A percentile compares a stretch with the other conserved stretches of the same genome.
Evolutionary conservation across 2,888 invertebrate species (phyloP).

Genomic region (Euclidia mi): DNA sequence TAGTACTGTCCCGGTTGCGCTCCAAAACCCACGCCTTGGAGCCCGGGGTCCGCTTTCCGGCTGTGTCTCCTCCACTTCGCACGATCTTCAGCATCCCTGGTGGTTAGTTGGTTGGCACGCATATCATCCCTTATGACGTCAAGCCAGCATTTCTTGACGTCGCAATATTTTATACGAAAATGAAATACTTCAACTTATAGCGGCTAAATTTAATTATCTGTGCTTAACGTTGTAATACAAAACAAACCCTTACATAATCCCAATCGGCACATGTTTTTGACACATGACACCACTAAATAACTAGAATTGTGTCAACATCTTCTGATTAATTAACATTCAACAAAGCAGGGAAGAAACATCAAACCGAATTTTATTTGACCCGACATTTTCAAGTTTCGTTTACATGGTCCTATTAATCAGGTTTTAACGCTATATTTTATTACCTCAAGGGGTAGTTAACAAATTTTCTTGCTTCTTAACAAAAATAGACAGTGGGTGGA

Average conservation of each 20-base stretch:
- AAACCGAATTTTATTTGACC: constrained; percentile 25
- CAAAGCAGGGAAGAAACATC: constrained; percentile 12
- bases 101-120: too few species aligned
- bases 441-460: constrained; percentile 36
- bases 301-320: constrained; percentile 33
- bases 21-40: too few species aligned
- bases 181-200: too few species aligned
- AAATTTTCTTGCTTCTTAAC: constrained; percentile 34
- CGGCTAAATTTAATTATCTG: too few species aligned
- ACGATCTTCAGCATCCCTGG: too few species aligned
- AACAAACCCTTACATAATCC: constrained; percentile 25
- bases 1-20: too few species aligned
- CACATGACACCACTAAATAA: constrained; percentile 45
- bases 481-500: constrained; percentile 33
- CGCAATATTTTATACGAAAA: too few species aligned
- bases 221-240: too few species aligned
- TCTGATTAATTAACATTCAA: constrained; percentile 37
- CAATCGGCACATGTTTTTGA: constrained; percentile 28
- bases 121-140: too few species aligned
- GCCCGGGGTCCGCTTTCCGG: too few species aligned
- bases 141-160: too few species aligned
- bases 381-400: constrained; percentile 30
- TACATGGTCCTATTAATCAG: constrained; percentile 39
- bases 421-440: constrained; percentile 42
- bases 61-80: too few species aligned